Evolutionary conservation across 2,797 vertebrate species (phyloP).

Genomic region (Phoebastria nigripes): DNA sequence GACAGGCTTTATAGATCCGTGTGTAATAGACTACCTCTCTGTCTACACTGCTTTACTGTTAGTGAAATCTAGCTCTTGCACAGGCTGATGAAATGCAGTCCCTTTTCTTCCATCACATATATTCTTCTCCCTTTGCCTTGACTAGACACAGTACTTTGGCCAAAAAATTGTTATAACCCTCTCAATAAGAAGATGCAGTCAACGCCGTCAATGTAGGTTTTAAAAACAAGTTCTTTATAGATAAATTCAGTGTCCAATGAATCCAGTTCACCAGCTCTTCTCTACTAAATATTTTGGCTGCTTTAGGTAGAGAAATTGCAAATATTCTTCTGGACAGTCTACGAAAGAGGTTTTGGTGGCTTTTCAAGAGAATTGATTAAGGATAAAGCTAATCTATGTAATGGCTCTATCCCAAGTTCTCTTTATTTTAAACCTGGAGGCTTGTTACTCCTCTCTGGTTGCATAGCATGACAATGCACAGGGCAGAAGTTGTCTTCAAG

Average conservation of each 20-base stretch:
- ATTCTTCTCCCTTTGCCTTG: neutral
- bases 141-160: neutral
- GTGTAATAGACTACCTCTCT: neutral
- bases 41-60: neutral
- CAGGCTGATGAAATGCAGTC: neutral
- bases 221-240: neutral
- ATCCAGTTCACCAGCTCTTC: neutral
- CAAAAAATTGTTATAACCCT: neutral
- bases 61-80: neutral
- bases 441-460: neutral
- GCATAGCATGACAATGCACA: accelerated
- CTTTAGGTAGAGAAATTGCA: neutral
- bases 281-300: neutral
- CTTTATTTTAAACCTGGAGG: neutral
- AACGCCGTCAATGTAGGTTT: accelerated
- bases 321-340: neutral
- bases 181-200: neutral
- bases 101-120: neutral
- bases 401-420: neutral
- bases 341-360: neutral
- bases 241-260: neutral
- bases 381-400: neutral
- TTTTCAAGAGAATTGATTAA: neutral
- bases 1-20: neutral
- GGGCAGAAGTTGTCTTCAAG: neutral